Percentiles rank a stretch among this genome's conserved stretches.
Conservation (phyloP, 2,113 vertebrate genomes). For the Tupaia chinensis region DNA sequence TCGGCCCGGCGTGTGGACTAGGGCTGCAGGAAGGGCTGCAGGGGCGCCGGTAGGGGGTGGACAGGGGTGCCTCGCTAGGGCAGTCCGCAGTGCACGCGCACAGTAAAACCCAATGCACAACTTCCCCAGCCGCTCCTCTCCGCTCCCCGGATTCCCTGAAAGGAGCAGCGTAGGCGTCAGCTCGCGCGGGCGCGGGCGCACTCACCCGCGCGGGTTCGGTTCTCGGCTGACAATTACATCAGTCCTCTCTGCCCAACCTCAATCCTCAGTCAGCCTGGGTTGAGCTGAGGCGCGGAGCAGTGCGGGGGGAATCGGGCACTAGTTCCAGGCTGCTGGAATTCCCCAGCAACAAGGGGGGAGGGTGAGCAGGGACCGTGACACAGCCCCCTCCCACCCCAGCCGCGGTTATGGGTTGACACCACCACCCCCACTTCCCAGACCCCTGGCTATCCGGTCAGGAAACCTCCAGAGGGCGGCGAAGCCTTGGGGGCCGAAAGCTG, state of each 20-base stretch:
- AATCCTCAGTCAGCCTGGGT: constrained; percentile 46
- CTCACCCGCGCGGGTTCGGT: constrained; percentile 42
- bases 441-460: not conserved
- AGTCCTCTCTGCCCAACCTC: constrained; percentile 60
- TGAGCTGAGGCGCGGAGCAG: not conserved
- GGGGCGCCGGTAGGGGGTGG: not conserved
- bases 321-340: constrained; percentile 52
- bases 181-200: constrained; percentile 17
- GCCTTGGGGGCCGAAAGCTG: not conserved
- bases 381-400: constrained; percentile 44
- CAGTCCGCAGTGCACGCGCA: constrained; percentile 73
- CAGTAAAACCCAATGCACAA: constrained; percentile 65
- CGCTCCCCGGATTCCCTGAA: constrained; percentile 47
- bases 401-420: not conserved
- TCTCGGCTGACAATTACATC: constrained; percentile 79
- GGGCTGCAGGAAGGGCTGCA: constrained; percentile 54
- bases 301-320: not conserved
- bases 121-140: constrained; percentile 70
- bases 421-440: not conserved
- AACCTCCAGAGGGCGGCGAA: not conserved
- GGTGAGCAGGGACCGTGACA: not conserved
- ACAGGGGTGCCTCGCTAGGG: constrained; percentile 47
- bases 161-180: constrained; percentile 75
- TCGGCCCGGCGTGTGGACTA: not conserved
- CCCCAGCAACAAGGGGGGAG: constrained; percentile 27